Percentiles rank a stretch among this genome's conserved stretches.
phyloP scores from a whole-genome alignment of 2,113 vertebrate genomes.

The Pachycephala philippinensis region DNA sequence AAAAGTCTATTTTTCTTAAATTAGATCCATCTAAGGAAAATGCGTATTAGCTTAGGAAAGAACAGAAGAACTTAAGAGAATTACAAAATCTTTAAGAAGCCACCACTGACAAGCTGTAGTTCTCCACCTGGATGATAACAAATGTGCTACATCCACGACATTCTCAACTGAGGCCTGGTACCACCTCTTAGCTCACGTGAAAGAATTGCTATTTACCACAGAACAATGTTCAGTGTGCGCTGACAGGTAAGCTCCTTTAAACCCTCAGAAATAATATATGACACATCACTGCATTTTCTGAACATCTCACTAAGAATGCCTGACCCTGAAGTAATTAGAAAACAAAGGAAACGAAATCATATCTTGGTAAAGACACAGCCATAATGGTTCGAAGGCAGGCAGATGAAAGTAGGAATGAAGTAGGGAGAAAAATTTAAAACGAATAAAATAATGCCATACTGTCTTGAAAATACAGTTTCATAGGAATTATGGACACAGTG shows the following conservation, averaged over 20 bases:
- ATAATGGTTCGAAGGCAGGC: background rate
- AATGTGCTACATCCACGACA: background rate
- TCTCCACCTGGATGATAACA: background rate
- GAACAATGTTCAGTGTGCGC: background rate
- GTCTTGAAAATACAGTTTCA: background rate
- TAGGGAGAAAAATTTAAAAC: background rate
- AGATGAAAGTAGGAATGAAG: background rate
- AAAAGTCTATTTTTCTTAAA: constrained; percentile 26
- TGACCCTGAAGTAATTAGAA: background rate
- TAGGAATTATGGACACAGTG: background rate
- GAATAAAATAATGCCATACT: background rate
- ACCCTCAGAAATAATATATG: background rate
- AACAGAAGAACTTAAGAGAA: background rate
- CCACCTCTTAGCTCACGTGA: background rate
- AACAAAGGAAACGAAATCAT: background rate
- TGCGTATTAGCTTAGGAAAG: background rate
- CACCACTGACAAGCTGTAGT: background rate
- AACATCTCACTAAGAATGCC: background rate
- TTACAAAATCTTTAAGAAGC: constrained; percentile 17
- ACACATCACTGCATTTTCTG: background rate
- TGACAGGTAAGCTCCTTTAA: constrained; percentile 12
- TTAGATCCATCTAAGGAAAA: background rate
- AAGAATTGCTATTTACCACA: background rate
- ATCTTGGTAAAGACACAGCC: background rate
- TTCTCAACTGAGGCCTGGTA: background rate